Conservation (phyloP, 2,888 invertebrate species). For the Agriopis aurantiaria region DNA sequence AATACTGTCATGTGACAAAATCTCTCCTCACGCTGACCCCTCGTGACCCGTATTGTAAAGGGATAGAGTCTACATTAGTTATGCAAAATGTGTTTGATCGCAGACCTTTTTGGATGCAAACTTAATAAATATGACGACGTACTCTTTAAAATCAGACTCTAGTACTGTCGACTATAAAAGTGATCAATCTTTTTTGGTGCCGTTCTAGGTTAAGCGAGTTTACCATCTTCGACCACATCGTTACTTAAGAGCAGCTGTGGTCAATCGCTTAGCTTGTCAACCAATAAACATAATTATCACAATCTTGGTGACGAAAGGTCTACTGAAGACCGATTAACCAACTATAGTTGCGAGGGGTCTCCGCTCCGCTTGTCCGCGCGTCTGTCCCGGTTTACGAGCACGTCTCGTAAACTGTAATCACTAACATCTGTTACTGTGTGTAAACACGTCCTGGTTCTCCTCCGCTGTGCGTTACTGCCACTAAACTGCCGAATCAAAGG, state of each 20-base stretch:
- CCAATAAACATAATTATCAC: too few relatives aligned
- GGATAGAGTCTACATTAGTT: conserved; percentile 23
- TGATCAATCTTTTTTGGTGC: too few relatives aligned
- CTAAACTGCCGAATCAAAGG: conserved; percentile 27
- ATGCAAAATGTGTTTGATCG: conserved; percentile 17
- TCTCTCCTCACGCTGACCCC: conserved; percentile 13
- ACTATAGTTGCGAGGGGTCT: background rate
- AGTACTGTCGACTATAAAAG: conserved; percentile 15
- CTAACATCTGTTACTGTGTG: conserved; percentile 32
- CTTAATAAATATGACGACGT: conserved; percentile 44
- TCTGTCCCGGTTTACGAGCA: conserved; percentile 19
- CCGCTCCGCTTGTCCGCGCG: conserved; percentile 9
- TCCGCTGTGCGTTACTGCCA: conserved; percentile 18
- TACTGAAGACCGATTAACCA: too few relatives aligned
- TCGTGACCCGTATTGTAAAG: conserved; percentile 18
- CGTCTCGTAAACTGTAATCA: conserved; percentile 27
- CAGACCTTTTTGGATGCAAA: conserved; percentile 39
- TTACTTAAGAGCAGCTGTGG: too few relatives aligned
- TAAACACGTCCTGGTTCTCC: conserved; percentile 20
- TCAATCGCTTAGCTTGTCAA: too few relatives aligned
- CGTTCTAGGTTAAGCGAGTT: too few relatives aligned
- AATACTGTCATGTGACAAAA: conserved; percentile 24
- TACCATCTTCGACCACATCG: too few relatives aligned
- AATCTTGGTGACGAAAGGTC: too few relatives aligned
- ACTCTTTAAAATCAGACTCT: conserved; percentile 46